These are phyloP conservation scores for Sipha flava DNA, from an alignment of 1,140 invertebrate species.

Conservation along the genomic window DNA sequence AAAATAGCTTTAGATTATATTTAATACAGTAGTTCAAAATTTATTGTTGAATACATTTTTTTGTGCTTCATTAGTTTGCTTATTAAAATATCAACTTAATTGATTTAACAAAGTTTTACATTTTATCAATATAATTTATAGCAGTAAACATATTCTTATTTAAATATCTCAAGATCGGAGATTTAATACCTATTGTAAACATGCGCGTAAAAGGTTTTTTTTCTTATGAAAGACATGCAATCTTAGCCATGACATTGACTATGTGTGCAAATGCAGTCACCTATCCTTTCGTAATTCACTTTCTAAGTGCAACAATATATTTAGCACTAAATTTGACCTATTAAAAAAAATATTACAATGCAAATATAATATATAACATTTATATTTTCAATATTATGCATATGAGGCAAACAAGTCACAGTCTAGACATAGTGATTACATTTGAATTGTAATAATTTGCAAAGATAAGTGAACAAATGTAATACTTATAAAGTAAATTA, in stretches of 20 bases:
- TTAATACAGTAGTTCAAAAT: too few species aligned
- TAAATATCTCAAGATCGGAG: too few species aligned
- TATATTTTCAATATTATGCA: background rate
- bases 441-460: background rate
- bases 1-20: too few species aligned
- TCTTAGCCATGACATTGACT: background rate
- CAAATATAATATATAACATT: background rate
- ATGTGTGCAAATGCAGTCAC: background rate
- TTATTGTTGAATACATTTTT: too few species aligned
- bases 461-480: background rate
- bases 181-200: too few species aligned
- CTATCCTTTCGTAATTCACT: background rate
- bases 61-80: too few species aligned
- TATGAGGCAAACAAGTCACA: background rate
- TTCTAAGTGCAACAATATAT: background rate
- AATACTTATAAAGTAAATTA: background rate
- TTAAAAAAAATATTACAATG: background rate
- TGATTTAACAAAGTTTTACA: too few species aligned
- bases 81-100: too few species aligned
- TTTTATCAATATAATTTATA: too few species aligned
- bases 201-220: background rate
- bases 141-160: too few species aligned
- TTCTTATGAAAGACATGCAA: background rate
- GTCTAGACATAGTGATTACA: background rate
- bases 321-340: background rate